Evolutionary conservation across 1,140 invertebrate species (phyloP).

Genomic region (Tetragnatha versicolor): DNA sequence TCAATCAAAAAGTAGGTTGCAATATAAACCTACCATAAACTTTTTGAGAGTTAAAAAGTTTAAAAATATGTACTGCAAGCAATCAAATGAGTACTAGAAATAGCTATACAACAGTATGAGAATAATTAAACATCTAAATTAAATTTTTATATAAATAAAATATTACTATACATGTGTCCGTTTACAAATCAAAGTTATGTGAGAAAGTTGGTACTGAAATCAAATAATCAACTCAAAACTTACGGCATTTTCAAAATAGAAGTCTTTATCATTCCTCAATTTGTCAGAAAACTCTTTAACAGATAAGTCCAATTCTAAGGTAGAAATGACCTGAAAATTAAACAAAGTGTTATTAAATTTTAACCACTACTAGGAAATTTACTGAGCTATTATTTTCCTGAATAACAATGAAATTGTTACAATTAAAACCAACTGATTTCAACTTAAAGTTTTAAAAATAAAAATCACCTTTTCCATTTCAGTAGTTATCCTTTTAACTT

Average conservation of each 20-base stretch:
- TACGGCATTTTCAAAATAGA: conserved; percentile 20
- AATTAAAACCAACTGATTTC: conserved; percentile 1
- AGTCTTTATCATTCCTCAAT: conserved; percentile 13
- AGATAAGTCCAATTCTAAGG: conserved; percentile 4
- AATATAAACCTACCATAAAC: too few species aligned
- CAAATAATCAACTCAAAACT: neutral
- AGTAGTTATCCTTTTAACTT: conserved; percentile 63
- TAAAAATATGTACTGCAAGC: too few species aligned
- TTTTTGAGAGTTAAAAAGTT: too few species aligned
- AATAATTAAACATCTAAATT: too few species aligned
- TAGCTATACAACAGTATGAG: too few species aligned
- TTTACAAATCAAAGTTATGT: too few species aligned
- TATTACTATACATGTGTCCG: too few species aligned
- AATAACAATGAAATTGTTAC: conserved; percentile 51
- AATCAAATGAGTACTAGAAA: too few species aligned
- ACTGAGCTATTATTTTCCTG: neutral
- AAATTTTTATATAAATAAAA: too few species aligned
- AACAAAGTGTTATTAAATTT: neutral
- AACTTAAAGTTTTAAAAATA: too few species aligned
- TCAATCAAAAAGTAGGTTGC: too few species aligned
- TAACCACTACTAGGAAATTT: neutral
- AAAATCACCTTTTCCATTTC: conserved; percentile 62
- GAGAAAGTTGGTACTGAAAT: neutral
- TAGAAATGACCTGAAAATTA: conserved; percentile 14
- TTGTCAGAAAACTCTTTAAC: conserved; percentile 25